Conservation (phyloP, 1,140 invertebrate species). For the Drosophila sulfurigaster region DNA sequence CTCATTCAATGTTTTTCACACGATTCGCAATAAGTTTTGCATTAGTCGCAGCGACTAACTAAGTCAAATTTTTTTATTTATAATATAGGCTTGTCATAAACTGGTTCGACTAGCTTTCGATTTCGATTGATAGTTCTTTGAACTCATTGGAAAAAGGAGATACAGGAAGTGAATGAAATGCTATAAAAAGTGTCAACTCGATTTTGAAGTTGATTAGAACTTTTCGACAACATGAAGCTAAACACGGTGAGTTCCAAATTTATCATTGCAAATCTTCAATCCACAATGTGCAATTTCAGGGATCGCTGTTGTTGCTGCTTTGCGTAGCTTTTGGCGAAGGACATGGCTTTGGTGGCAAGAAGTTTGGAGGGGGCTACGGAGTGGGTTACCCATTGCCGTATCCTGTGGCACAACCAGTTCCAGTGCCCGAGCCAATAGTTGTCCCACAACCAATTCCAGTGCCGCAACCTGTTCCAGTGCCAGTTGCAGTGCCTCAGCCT, state of each 20-base stretch:
- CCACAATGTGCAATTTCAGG: conserved; percentile 14
- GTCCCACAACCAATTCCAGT: conserved; percentile 49
- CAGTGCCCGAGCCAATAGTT: conserved; percentile 44
- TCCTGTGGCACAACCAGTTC: conserved; percentile 61
- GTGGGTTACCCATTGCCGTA: conserved; percentile 59
- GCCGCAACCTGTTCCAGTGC: conserved; percentile 40
- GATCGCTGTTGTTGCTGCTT: conserved; percentile 36
- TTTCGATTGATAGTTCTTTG: conserved; percentile 62
- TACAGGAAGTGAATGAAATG: conserved; percentile 63
- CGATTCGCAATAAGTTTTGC: conserved; percentile 56
- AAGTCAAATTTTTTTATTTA: conserved; percentile 52
- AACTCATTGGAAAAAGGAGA: conserved; percentile 65
- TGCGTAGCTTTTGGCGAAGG: conserved; percentile 15
- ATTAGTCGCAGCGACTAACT: conserved; percentile 69
- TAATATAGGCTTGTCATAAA: conserved; percentile 36
- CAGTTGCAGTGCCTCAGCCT: conserved; percentile 61
- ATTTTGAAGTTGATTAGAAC: conserved; percentile 49
- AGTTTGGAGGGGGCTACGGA: conserved; percentile 52
- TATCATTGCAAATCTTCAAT: not conserved
- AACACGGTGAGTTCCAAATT: conserved; percentile 52
- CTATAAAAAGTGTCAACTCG: conserved; percentile 61
- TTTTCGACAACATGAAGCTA: conserved; percentile 46
- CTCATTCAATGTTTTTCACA: conserved; percentile 74
- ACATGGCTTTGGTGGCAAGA: conserved; percentile 65
- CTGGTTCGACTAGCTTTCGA: conserved; percentile 53